Evolutionary conservation across 2,113 vertebrate species (phyloP), one percentile per base, ranked within the genome.

Genomic region (Urocitellus parryii): DNA sequence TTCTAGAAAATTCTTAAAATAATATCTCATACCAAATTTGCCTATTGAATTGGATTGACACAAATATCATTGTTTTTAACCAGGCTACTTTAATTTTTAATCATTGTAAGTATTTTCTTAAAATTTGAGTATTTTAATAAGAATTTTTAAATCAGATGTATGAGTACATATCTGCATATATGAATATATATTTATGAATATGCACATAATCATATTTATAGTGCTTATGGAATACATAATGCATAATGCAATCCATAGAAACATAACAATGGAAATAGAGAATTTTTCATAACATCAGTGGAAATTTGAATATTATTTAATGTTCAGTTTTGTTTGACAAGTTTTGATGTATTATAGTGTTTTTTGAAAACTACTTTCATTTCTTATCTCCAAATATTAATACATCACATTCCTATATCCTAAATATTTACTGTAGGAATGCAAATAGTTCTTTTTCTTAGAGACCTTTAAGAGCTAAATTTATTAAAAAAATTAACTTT

Each of bases 321-420:
- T 67, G 78, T 34, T 74, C 39, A 27, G 4, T 95, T 93, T 77
- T 95, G 61, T 96, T 78, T 89, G 48, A 86, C 58, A 27, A 9
- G 53, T 45, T 96, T 68, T 96, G 72, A 93, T n/a, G 22, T 82
- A 89, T 77, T 73, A 51, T 2, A 53, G 29, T 72, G 11, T 29
- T 91, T 45, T 65, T 8, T 27, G 45, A 58, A 87, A 79, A 39
- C 92, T 24, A 42, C 68, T 82, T 93, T 58, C 25, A 67, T n/a
- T 81, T 79, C 53, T 93, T 89, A 18, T 85, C 45, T 70, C 37
- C 65, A 88, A 79, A 91, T 80, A 85, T 48, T 85, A 95, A 78
- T 51, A 51, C 17, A 72, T 96, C 51, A 83, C 48, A 63, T n/a
- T 91, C 73, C 20, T 39, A 61, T 72, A 63, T 42, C 24, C 56